These are phyloP conservation scores for Paedocypris sp. DNA, from an alignment of 2,113 vertebrate genomes.

Conservation along the genomic window DNA sequence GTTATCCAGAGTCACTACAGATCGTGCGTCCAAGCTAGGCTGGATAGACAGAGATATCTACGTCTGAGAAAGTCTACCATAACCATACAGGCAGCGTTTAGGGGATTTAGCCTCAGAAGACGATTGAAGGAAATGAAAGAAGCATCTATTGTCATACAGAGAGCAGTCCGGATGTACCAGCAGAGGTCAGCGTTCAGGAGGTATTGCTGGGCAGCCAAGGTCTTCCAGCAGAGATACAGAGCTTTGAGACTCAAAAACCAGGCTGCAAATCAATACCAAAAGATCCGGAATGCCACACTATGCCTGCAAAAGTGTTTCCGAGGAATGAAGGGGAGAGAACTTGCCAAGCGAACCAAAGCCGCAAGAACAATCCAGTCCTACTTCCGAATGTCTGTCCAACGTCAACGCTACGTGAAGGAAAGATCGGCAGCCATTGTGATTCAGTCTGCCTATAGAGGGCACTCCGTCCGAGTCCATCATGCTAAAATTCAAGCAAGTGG, in stretches of 20 bases:
- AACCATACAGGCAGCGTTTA: constrained; percentile 57
- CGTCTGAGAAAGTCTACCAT: constrained; percentile 37
- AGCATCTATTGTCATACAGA: constrained; percentile 66
- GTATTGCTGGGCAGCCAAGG: constrained; percentile 44
- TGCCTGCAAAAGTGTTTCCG: constrained; percentile 50
- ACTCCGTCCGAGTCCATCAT: not conserved
- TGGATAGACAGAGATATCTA: constrained; percentile 49
- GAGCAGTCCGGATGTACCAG: constrained; percentile 56
- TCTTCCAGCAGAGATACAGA: constrained; percentile 64
- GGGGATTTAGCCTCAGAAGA: constrained; percentile 42
- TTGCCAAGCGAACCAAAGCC: constrained; percentile 17
- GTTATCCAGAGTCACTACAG: constrained; percentile 67
- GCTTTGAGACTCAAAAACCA: constrained; percentile 48
- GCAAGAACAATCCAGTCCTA: constrained; percentile 35
- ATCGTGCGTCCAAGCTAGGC: constrained; percentile 43
- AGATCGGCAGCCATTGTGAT: constrained; percentile 33
- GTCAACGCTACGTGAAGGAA: constrained; percentile 41
- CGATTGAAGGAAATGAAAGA: constrained; percentile 28
- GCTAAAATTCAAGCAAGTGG: constrained; percentile 15
- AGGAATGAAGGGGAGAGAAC: constrained; percentile 40
- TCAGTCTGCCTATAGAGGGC: constrained; percentile 39
- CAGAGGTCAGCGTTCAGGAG: constrained; percentile 50
- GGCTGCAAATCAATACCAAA: constrained; percentile 41
- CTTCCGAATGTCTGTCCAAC: constrained; percentile 31
- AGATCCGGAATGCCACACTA: constrained; percentile 42